Base-by-base conservation (phyloP, 2,797 vertebrate species). In the Coregonus suidteri region DNA sequence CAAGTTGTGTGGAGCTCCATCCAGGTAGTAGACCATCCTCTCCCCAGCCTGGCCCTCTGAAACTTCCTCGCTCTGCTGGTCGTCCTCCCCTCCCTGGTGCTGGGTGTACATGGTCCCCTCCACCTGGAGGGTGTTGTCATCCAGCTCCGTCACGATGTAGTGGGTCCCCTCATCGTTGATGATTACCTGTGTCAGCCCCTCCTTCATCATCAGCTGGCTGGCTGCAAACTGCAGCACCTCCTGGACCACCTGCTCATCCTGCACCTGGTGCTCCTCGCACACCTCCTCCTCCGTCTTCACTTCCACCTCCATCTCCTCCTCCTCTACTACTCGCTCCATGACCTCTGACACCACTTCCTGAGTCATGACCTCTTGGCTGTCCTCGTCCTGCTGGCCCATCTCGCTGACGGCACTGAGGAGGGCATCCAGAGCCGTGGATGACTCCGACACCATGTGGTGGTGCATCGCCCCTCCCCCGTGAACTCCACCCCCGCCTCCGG, bases 91-190 rank as follows among this genome's bases (percentile, higher is more conserved):
- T 65, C 11, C 76, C 6, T 74, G 88, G 0, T 94, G 67, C 0
- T 95, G 92, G 0, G 94, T 90, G 69, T 96, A 97, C 77, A 97
- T 75, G 0, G 88, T 80, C 0, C 92, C 86, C 74, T 95, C 95
- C 52, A 95, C 94, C 82, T 95, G 95, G 20, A 94, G 80, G 64
- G 93, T 92, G 51, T 92, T 93, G 3, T 96, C 93, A 18, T 97
- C 96, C 90, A 99, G 90, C 90, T 97, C 97, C 0, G 98, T 98
- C 79, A 99, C 97, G 0, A 99, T 97, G 88, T 98, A 99, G 91
- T 99, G 98, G 0, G 97, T 99, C 14, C 97, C 98, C 81, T 98
- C 96, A 25, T 97, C 95, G 20, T 98, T 98, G 83, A 99, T 94
- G 13, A 99, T 97, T 80, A 99, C 96, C 89, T 97, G 98, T 18